phyloP scores from a whole-genome alignment of 2,797 vertebrate genomes.

The Pangasius krempfi region DNA sequence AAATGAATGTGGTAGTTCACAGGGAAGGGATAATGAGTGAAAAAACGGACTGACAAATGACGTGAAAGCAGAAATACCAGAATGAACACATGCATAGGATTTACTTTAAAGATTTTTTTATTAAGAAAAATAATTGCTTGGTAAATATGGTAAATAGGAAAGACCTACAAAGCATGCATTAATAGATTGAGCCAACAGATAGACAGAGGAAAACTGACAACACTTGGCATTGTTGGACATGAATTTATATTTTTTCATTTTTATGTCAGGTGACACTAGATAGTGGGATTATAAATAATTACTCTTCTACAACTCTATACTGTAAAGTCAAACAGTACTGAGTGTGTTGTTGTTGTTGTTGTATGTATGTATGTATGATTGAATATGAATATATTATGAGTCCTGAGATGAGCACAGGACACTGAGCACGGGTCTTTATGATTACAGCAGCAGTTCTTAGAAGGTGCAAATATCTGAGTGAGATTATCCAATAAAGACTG shows the following conservation, averaged over 20 bases:
- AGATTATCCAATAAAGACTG: neutral
- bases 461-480: neutral
- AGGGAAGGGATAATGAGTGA: neutral
- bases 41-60: neutral
- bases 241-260: neutral
- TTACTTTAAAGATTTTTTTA: neutral
- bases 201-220: neutral
- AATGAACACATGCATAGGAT: neutral
- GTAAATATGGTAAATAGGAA: neutral
- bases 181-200: neutral
- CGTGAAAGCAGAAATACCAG: neutral
- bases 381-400: neutral
- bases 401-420: neutral
- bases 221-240: neutral
- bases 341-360: neutral
- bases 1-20: neutral
- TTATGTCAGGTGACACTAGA: neutral
- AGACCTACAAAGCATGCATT: neutral
- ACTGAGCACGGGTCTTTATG: neutral
- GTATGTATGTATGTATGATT: no score
- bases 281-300: neutral
- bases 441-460: neutral
- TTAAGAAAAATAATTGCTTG: neutral
- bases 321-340: neutral
- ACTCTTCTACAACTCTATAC: neutral